Evolutionary conservation across 2,888 invertebrate genomes (phyloP), one percentile per base, ranked within the genome.

Genomic region (Carpatolechia fugitivella): DNA sequence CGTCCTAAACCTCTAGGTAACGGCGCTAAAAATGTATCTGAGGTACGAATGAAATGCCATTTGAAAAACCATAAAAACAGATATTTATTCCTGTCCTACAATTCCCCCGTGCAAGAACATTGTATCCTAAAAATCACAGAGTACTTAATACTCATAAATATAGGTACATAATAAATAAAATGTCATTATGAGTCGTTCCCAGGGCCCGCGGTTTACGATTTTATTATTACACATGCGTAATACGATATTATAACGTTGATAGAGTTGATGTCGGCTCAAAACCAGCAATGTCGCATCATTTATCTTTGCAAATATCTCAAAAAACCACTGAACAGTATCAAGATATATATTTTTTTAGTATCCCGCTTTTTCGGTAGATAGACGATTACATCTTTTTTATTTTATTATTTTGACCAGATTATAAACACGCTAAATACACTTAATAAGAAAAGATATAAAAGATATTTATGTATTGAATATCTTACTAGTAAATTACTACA

Each of bases 81-180:
- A 54, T 62, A 60, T 64, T 61, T 63, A 62, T 56, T 60, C 31
- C n/a, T n/a, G 38, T 46, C 11, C 33, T 30, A 48, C 48, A 10
- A 56, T 52, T 18, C 55, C 53, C 52, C 20, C 16, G 48, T 1
- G 68, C 70, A 68, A 73, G 72, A 62, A 64, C 65, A 71, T 69
- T 61, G 18, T 24, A 54, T 36, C 58, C 52, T 60, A 68, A 68
- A 70, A 69, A 69, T n/a, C n/a, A n/a, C n/a, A n/a, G n/a, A n/a
- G n/a, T n/a, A n/a, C n/a, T n/a, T n/a, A n/a, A n/a, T n/a, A n/a
- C n/a, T n/a, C n/a, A n/a, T n/a, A n/a, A n/a, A n/a, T n/a, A n/a
- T n/a, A n/a, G n/a, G n/a, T 66, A 67, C 68, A 63, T 64, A 68
- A 33, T 66, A 68, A 61, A 64, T 65, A 62, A 63, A 65, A 67